Conservation (phyloP, 1,140 invertebrate genomes). For the Stegodyphus dumicola region DNA sequence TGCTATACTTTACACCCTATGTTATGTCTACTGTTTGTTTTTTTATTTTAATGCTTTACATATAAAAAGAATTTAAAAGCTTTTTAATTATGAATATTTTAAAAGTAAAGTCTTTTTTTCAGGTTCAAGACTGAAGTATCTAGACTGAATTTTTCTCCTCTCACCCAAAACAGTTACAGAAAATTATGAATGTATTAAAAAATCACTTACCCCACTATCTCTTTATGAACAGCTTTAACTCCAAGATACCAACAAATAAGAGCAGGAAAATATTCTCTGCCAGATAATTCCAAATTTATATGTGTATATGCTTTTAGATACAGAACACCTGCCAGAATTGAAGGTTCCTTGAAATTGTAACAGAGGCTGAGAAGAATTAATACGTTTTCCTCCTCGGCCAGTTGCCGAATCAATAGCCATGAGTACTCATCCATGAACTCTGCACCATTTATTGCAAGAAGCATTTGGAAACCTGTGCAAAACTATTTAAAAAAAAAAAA, state of each 20-base stretch:
- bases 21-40: no score
- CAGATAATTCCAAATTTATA: background rate
- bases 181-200: no score
- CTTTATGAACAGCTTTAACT: background rate
- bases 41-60: no score
- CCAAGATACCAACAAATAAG: conserved; percentile 16
- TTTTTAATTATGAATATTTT: no score
- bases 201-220: background rate
- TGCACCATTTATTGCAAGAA: background rate
- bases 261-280: background rate
- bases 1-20: no score
- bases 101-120: no score
- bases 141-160: no score
- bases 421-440: conserved; percentile 29
- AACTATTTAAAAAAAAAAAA: background rate
- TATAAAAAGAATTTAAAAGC: no score
- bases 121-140: no score
- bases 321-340: background rate
- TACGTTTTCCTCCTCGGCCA: background rate
- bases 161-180: no score
- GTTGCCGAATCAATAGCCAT: background rate
- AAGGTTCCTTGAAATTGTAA: background rate
- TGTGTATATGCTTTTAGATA: background rate
- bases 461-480: background rate
- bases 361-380: background rate